These are phyloP conservation scores for Syrmaticus mikado DNA, from an alignment of 2,113 vertebrate genomes.

Conservation along the genomic window DNA sequence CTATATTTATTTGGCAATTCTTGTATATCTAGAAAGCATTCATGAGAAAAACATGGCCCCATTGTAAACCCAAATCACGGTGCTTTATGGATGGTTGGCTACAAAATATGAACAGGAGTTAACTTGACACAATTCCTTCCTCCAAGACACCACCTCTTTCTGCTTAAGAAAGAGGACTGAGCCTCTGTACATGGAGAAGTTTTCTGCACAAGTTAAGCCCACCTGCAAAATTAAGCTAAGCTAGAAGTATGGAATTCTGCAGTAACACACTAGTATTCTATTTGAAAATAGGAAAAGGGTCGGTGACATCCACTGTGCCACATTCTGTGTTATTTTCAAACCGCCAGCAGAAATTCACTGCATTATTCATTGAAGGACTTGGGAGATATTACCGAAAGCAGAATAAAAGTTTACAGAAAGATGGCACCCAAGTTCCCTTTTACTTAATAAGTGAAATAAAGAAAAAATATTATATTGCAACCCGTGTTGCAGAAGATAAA, in stretches of 20 bases:
- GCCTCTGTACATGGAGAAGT: neutral
- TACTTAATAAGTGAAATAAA: constrained; percentile 30
- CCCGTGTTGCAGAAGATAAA: constrained; percentile 46
- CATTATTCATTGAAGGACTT: neutral
- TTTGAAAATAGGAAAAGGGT: constrained; percentile 28
- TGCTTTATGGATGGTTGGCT: neutral
- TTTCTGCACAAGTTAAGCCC: constrained; percentile 58
- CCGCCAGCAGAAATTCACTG: constrained; percentile 21
- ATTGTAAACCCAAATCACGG: neutral
- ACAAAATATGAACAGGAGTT: neutral
- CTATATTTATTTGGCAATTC: constrained; percentile 53
- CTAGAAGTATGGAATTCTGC: constrained; percentile 4
- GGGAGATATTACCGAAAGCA: constrained; percentile 17
- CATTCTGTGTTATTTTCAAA: neutral
- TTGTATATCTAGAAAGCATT: neutral
- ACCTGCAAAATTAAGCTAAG: constrained; percentile 44
- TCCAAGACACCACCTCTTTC: neutral
- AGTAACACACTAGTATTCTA: constrained; percentile 38
- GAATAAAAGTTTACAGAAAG: constrained; percentile 31
- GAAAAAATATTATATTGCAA: constrained; percentile 21
- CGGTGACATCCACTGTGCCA: neutral
- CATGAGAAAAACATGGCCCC: neutral
- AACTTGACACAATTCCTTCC: constrained; percentile 46
- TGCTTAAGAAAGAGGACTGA: neutral
- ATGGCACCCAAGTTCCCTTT: constrained; percentile 57